Percentiles rank a stretch among this genome's conserved stretches.
phyloP scores from a whole-genome alignment of 2,888 invertebrate genomes.

The Leptinotarsa tumamoca region DNA sequence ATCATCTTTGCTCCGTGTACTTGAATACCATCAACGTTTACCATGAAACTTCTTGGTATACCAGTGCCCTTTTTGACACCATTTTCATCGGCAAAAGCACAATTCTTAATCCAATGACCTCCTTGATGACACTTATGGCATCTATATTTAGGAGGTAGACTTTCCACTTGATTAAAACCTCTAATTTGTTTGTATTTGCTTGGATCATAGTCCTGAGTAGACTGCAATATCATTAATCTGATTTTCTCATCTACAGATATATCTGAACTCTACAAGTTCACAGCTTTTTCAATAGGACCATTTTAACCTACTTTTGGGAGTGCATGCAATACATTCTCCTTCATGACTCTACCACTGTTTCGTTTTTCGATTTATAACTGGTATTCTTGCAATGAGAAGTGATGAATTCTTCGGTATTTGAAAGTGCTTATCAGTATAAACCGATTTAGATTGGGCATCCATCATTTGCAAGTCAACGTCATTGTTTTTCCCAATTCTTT shows the following conservation, averaged over 20 bases:
- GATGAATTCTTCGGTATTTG: conserved; percentile 98
- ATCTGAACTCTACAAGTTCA: conserved; percentile 89
- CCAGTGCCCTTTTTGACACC: no score
- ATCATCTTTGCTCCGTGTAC: no score
- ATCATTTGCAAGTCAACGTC: conserved; percentile 97
- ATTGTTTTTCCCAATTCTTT: conserved; percentile 91
- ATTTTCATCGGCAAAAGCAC: no score
- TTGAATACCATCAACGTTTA: no score
- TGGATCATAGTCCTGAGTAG: no score
- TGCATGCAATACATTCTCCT: conserved; percentile 63
- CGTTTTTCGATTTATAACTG: conserved; percentile 82
- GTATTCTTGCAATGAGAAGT: conserved; percentile 92
- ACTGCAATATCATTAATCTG: no score
- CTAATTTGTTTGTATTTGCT: no score
- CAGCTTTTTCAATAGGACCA: conserved; percentile 74
- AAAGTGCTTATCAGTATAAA: conserved; percentile 89
- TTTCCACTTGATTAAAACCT: no score
- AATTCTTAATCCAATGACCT: no score
- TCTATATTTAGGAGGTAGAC: no score
- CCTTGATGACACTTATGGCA: no score
- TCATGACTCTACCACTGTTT: conserved; percentile 74
- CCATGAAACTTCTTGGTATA: no score
- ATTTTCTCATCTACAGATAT: conserved; percentile 67
- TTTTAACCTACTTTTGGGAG: conserved; percentile 62
- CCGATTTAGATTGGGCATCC: conserved; percentile 97